Evolutionary conservation across 2,113 vertebrate species (phyloP).

Genomic region (Phocoena sinus): DNA sequence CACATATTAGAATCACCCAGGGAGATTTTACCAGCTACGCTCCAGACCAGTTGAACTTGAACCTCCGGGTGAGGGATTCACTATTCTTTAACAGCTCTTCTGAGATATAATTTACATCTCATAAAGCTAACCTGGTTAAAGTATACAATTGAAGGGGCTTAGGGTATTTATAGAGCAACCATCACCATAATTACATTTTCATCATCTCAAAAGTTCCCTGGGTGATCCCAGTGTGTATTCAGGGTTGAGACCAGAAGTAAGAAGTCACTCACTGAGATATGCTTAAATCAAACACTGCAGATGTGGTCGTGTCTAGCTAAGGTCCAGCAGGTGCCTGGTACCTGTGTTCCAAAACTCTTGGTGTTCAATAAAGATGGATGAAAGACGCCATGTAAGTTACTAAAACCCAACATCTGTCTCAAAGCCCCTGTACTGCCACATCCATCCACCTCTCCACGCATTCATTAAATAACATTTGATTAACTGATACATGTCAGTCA

Average conservation of each 20-base stretch:
- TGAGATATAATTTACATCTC: not conserved
- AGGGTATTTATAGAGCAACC: no score
- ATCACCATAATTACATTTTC: not conserved
- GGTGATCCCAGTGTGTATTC: not conserved
- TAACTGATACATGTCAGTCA: rapidly evolving
- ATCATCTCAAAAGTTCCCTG: not conserved
- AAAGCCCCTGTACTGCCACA: not conserved
- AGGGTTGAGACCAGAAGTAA: not conserved
- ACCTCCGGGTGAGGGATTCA: not conserved
- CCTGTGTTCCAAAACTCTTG: not conserved
- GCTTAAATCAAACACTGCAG: rapidly evolving
- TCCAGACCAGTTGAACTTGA: not conserved
- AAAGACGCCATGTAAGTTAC: not conserved
- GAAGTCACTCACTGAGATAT: not conserved
- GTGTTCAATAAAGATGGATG: not conserved
- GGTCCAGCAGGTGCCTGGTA: rapidly evolving
- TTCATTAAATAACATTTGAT: not conserved
- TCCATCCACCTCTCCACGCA: not conserved
- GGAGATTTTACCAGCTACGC: rapidly evolving
- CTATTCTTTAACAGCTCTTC: not conserved
- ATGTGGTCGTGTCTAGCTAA: no score
- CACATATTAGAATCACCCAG: not conserved
- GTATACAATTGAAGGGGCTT: not conserved
- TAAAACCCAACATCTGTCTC: not conserved
- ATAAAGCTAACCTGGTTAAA: not conserved